A percentile compares a stretch with the other conserved stretches of the same genome.
phyloP scores from a whole-genome alignment of 2,113 vertebrate species.

The Triplophysa tibetana region DNA sequence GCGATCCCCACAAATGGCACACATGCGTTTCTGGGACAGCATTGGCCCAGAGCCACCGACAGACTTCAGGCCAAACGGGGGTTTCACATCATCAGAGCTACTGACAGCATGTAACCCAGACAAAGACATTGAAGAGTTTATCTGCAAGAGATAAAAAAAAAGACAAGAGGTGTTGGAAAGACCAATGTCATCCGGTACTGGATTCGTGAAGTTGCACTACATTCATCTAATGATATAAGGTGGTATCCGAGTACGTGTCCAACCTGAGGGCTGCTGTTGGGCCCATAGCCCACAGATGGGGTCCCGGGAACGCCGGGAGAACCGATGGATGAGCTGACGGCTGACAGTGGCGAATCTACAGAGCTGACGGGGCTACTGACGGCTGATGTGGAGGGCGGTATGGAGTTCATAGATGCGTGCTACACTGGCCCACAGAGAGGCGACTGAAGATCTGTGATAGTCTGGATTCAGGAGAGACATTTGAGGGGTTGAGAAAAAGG shows the following conservation, averaged over 20 bases:
- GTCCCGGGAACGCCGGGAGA: constrained; percentile 80
- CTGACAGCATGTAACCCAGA: constrained; percentile 85
- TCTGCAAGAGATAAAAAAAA: constrained; percentile 64
- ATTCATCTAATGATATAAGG: neutral
- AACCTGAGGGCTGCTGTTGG: constrained; percentile 86
- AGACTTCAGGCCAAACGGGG: constrained; percentile 82
- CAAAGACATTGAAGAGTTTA: constrained; percentile 84
- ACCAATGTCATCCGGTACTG: neutral
- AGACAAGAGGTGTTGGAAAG: neutral
- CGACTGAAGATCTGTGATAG: constrained; percentile 71
- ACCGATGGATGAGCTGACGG: constrained; percentile 85
- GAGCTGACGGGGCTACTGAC: constrained; percentile 78
- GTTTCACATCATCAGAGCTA: constrained; percentile 89
- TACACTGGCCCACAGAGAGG: constrained; percentile 59
- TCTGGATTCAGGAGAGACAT: constrained; percentile 57
- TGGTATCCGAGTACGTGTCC: constrained; percentile 15
- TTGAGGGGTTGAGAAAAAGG: neutral
- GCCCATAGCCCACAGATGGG: constrained; percentile 84
- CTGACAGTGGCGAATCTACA: constrained; percentile 83
- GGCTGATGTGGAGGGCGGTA: constrained; percentile 78
- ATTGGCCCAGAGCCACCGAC: constrained; percentile 80
- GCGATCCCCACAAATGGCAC: constrained; percentile 90
- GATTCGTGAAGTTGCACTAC: neutral
- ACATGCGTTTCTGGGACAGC: constrained; percentile 82
- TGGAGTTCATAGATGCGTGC: constrained; percentile 73